A percentile compares a stretch with the other conserved stretches of the same genome.
These are phyloP conservation scores for Zelleria hepariella DNA, from an alignment of 2,888 invertebrate species.

Conservation along the genomic window DNA sequence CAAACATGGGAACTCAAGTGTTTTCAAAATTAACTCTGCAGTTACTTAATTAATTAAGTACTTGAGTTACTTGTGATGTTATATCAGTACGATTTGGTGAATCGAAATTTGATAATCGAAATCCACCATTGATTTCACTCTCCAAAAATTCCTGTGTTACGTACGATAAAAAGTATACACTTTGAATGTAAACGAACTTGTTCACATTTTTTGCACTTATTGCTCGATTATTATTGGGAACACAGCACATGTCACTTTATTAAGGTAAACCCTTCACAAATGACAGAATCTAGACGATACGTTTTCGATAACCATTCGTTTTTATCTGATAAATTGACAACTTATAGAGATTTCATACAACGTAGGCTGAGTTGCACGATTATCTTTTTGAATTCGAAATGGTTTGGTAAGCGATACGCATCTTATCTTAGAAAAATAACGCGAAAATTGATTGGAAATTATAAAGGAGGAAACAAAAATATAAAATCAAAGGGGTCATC, in stretches of 20 bases:
- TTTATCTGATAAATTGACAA: not conserved
- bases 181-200: not conserved
- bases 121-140: not conserved
- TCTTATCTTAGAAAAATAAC: too few relatives aligned
- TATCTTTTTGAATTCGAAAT: not conserved
- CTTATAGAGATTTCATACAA: not conserved
- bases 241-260: not conserved
- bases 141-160: not conserved
- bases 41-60: constrained; percentile 10
- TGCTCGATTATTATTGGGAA: not conserved
- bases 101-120: not conserved
- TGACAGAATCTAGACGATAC: not conserved
- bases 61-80: not conserved
- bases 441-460: too few relatives aligned
- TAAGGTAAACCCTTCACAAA: not conserved
- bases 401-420: not conserved
- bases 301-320: not conserved
- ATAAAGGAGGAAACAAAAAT: too few relatives aligned
- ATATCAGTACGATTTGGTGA: too few relatives aligned
- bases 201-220: not conserved
- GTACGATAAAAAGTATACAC: not conserved
- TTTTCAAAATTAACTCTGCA: not conserved
- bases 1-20: not conserved
- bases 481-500: too few relatives aligned
- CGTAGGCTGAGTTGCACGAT: not conserved